Base-by-base conservation (phyloP, 2,888 invertebrate genomes). In the Eupithecia subfuscata region DNA sequence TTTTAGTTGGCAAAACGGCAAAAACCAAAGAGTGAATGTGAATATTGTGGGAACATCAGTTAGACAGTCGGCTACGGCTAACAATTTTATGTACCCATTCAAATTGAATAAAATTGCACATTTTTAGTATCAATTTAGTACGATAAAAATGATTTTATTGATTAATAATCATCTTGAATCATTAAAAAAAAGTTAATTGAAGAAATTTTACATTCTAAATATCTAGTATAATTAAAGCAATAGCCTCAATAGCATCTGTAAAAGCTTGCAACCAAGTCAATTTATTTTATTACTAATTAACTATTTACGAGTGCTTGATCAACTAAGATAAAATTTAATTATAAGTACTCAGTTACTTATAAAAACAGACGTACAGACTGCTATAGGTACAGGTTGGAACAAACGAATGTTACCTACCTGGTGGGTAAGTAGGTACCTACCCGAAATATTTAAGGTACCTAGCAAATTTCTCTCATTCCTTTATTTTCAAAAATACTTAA, bases 271-370 rank as follows among this genome's bases (percentile, higher is more conserved):
- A 25, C 14, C 60, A 14, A 12, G 12, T 60, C 60, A 25, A 25
- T 25, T 60, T 22, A 60, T 60, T 60, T 60, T 12, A 22, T 60
- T 25, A 60, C 60, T 60, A 60, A 25, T 60, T 60, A 60, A 60
- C 12, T 56, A 56, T 60, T 60, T 60, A 60, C 25, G 60, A 60
- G 60, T 12, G 25, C n/a, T 60, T 60, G 25, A 60, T 60, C 14
- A 56, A 60, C 25, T 12, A 14, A 12, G 25, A 60, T 60, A 14
- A 25, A 60, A 60, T 60, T 60, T 60, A 25, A 60, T 60, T 25
- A 60, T 25, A 22, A 12, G 22, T 8, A 22, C 4, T 56, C 9
- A 52, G n/a, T 56, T 56, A 22, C 22, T 12, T 60, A 22, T 22
- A n/a, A 52, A 52, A 52, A 48, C n/a, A n/a, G 1, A n/a, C n/a